phyloP scores from a whole-genome alignment of 1,140 invertebrate species.

The Brachionus manjavacas region DNA sequence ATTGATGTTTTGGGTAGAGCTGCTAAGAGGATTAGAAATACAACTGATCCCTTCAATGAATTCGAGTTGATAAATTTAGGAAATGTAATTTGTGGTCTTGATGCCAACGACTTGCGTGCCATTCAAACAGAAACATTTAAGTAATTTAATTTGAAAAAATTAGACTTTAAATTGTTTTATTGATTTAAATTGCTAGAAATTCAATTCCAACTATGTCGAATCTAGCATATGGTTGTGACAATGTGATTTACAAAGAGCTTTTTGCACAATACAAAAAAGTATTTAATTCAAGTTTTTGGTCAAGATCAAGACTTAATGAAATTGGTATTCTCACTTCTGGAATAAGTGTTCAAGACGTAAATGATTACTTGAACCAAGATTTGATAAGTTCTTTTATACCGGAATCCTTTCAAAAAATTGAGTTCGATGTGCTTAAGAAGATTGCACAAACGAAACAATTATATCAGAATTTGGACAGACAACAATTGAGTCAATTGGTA shows the following conservation, averaged over 20 bases:
- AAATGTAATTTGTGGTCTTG: background rate
- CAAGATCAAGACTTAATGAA: constrained; percentile 4
- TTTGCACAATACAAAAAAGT: background rate
- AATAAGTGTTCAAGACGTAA: background rate
- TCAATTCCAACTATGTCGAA: background rate
- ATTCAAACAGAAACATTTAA: background rate
- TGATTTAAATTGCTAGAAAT: background rate
- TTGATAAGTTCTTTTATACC: background rate
- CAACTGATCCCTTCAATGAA: background rate
- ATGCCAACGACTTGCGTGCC: background rate
- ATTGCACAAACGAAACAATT: background rate
- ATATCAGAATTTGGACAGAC: background rate
- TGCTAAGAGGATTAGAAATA: background rate
- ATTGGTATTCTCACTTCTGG: background rate
- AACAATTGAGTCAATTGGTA: background rate
- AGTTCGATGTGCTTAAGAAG: background rate
- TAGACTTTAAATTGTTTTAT: background rate
- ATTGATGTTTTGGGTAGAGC: background rate
- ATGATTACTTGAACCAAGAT: background rate
- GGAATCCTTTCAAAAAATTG: background rate
- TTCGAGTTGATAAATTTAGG: background rate
- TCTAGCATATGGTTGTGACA: background rate
- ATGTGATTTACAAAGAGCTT: background rate
- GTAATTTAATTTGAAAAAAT: background rate
- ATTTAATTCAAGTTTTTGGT: background rate